Evolutionary conservation across 2,888 invertebrate species (phyloP), one percentile per base, ranked within the genome.

Genomic region (Leptopterna dolabrata): DNA sequence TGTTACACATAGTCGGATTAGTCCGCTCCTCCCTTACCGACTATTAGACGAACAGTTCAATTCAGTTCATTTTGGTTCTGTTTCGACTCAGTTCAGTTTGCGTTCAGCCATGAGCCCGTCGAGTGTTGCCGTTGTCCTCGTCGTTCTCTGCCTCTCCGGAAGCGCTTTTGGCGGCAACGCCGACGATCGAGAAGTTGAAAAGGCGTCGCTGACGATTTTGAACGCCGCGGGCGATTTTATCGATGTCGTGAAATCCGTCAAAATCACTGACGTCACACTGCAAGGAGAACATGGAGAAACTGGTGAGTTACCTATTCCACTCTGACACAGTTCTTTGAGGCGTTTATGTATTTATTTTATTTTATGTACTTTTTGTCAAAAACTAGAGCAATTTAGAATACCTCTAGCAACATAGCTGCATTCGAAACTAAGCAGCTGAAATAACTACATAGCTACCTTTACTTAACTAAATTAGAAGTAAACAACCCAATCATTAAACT

Each of bases 151-250:
- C 24, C 63, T 63, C 27, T 19, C 24, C 24, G 63, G 63, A 4
- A 9, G 63, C 63, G 13, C 45, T n/a, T 55, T 9, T 27, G 63
- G 36, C 0, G 83, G 36, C 30, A n/a, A 14, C 0, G 27, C 29
- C 47, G 47, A 41, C 16, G 85, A 85, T 30, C 73, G 29, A 16
- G 85, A 85, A 76, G 76, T 85, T 7, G 85, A 85, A 19, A 73
- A 45, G 30, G 85, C 85, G 43, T 41, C 73, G 1, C 7, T 85
- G 47, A 29, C 73, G 45, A 71, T 85, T 43, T 45, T 85, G 29
- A 85, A 85, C 73, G 85, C 85, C 27, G 85, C 73, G n/a, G 85
- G 85, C 27, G 85, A 85, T 47, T 85, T 85, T 47, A 45, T 85
- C 76, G 85, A 73, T 27, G 85, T 85, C 63, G 27, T 85, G 6